Evolutionary conservation across 2,113 vertebrate species (phyloP).

Genomic region (Etia nguti): DNA sequence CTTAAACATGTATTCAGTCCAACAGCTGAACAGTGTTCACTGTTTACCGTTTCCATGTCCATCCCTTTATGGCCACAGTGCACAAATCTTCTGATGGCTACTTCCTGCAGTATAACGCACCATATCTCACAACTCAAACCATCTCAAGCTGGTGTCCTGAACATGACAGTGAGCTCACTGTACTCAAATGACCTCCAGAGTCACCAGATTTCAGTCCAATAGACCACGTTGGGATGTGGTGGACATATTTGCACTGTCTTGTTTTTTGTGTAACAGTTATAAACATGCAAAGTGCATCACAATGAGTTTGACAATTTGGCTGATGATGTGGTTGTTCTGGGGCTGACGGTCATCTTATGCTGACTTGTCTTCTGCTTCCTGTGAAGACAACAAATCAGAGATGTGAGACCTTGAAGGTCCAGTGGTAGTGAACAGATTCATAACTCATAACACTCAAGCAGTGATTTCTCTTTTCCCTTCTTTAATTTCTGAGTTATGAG

Average conservation of each 20-base stretch:
- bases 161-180: accelerated
- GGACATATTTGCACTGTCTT: not conserved
- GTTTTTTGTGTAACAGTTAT: not conserved
- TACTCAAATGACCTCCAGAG: not conserved
- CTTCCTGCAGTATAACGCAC: not conserved
- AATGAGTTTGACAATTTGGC: not conserved
- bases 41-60: not conserved
- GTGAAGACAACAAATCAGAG: not conserved
- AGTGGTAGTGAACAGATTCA: too few species aligned
- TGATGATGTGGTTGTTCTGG: not conserved
- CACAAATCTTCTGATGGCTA: not conserved
- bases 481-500: not conserved
- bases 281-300: not conserved
- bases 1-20: not conserved
- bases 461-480: not conserved
- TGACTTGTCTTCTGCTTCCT: not conserved
- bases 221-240: not conserved
- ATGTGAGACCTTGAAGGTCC: not conserved
- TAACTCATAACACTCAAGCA: not conserved
- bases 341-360: not conserved
- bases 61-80: not conserved
- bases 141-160: not conserved
- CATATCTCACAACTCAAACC: not conserved
- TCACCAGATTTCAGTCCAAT: not conserved
- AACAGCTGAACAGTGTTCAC: not conserved